Evolutionary conservation across 2,113 vertebrate species (phyloP).

Genomic region (Synchiropus splendidus): DNA sequence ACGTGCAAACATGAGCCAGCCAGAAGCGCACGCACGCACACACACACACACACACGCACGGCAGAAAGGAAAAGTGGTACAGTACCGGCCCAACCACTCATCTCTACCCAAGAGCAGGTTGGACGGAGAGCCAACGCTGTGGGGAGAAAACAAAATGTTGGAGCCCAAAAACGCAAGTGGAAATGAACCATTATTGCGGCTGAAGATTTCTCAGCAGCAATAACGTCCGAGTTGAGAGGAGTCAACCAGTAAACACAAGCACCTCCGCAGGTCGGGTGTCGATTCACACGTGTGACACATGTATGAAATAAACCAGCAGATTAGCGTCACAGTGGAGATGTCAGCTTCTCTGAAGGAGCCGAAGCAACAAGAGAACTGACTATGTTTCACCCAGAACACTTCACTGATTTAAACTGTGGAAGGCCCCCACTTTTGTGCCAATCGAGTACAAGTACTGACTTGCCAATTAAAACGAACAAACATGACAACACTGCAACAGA

Average conservation of each 20-base stretch:
- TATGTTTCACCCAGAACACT: no score
- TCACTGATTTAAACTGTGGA: no score
- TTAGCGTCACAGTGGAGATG: no score
- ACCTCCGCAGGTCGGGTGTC: not conserved
- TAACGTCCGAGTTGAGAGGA: no score
- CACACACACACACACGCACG: constrained; percentile 43
- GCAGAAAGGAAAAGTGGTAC: constrained; percentile 64
- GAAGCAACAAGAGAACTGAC: no score
- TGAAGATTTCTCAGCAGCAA: constrained; percentile 30
- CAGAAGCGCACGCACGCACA: constrained; percentile 55
- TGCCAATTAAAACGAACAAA: no score
- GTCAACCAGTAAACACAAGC: constrained; percentile 20
- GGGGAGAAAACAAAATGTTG: constrained; percentile 64
- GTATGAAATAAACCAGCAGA: no score
- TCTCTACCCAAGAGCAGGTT: constrained; percentile 77
- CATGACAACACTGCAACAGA: no score
- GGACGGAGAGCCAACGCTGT: constrained; percentile 73
- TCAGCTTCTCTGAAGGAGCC: no score
- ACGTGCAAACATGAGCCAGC: constrained; percentile 45
- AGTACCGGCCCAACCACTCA: constrained; percentile 77
- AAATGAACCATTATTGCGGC: constrained; percentile 47
- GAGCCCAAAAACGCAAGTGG: constrained; percentile 48
- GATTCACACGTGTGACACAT: no score
- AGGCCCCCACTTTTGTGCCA: no score
- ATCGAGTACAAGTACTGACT: no score